phyloP scores from a whole-genome alignment of 2,888 invertebrate species.

The Papilio gigon region DNA sequence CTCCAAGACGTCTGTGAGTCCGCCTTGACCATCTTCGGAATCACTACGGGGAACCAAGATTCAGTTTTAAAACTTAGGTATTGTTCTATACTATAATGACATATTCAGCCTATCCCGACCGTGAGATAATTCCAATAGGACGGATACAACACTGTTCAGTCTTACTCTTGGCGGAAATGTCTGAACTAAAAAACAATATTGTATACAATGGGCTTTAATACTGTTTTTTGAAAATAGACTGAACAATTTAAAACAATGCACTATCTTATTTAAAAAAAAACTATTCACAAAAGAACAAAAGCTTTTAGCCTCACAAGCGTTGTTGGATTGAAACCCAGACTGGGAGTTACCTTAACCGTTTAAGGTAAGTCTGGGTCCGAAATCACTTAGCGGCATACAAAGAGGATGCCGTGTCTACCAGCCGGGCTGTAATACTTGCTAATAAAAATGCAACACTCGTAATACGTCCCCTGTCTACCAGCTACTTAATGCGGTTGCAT shows the following conservation, averaged over 20 bases:
- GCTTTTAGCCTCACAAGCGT: slow-evolving; percentile 5
- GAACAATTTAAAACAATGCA: slow-evolving; percentile 22
- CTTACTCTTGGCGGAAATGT: neutral
- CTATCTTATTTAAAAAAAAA: slow-evolving; percentile 16
- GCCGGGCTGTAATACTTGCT: slow-evolving; percentile 61
- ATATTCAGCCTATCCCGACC: neutral
- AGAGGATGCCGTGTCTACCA: slow-evolving; percentile 45
- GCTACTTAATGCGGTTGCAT: slow-evolving; percentile 63
- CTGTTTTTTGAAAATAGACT: slow-evolving; percentile 1
- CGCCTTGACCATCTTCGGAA: no score
- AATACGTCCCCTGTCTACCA: slow-evolving; percentile 65
- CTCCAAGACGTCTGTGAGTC: no score
- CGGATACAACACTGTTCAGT: slow-evolving; percentile 1
- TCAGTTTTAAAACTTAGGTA: neutral
- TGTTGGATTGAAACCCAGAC: slow-evolving; percentile 1
- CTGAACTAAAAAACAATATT: neutral
- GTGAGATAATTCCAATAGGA: neutral
- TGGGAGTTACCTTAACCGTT: slow-evolving; percentile 21
- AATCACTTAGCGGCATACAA: slow-evolving; percentile 42
- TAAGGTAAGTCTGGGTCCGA: slow-evolving; percentile 39
- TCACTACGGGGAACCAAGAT: no score
- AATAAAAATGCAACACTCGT: slow-evolving; percentile 76
- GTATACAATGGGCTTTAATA: slow-evolving; percentile 6
- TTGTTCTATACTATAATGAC: neutral
- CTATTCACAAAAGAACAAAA: slow-evolving; percentile 21